Base-by-base conservation (phyloP, 1,140 invertebrate genomes). In the Chironomus striatipennis region DNA sequence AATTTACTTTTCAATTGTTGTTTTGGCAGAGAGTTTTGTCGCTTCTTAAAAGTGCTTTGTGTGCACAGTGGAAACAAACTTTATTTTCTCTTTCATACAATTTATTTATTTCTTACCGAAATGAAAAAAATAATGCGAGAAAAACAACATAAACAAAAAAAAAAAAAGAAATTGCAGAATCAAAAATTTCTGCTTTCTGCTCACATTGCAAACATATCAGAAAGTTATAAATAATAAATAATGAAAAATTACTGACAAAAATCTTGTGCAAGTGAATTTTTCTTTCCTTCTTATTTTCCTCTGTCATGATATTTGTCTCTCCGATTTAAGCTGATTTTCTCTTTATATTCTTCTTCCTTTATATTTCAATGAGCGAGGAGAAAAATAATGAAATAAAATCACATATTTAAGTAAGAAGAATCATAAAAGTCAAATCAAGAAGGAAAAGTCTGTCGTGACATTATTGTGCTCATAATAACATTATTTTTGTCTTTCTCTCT, bases 361-460 rank as follows among this genome's bases (percentile, higher is more conserved):
- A n/a, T n/a, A n/a, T n/a, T 12, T 21, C 72, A 18, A 73, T 12
- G 12, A 73, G 7, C 12, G 3, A n/a, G 15, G 9, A 73, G 12
- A 42, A 74, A 42, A 74, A 74, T 34, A 74, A 74, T 24, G 34
- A 74, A 43, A 20, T 20, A 43, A 74, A 74, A 74, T 74, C 73
- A 74, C 43, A 43, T 74, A 73, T 34, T 34, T 34, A 34, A 34
- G 24, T 34, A 57, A 57, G 47, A 57, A 57, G 47, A 57, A 57
- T 57, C 12, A 57, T 57, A 57, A 57, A 57, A 57, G 47, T 57
- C 47, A 57, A n/a, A n/a, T n/a, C 47, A 24, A 74, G 73, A 74
- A 74, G 34, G 10, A 43, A 73, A 74, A 74, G 73, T 74, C n/a
- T 57, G 47, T 57, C 47, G n/a, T 57, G 47, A 12, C 12, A 57